Percentiles rank a stretch among this genome's conserved stretches.
phyloP scores from a whole-genome alignment of 2,888 invertebrate genomes.

The Prostheceraeus crozeri region DNA sequence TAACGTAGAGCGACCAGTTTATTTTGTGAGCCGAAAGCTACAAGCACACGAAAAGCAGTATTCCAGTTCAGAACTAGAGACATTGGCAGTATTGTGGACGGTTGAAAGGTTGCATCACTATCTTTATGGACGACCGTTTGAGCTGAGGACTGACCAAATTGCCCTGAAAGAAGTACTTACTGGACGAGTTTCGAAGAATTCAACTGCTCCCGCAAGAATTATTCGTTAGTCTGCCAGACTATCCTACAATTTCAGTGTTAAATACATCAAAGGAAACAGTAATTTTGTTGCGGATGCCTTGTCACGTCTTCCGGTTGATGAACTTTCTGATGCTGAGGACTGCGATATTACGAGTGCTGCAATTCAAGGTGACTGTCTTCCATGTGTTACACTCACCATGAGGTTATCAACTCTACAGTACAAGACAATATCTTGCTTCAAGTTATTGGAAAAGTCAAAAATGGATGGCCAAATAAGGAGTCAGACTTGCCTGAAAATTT shows the following conservation, averaged over 20 bases:
- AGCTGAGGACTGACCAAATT: no score
- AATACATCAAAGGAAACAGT: no score
- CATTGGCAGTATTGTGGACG: slow-evolving; percentile 15
- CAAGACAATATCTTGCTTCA: slow-evolving; percentile 19
- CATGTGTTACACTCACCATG: slow-evolving; percentile 19
- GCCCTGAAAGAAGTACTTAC: no score
- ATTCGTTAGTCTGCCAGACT: no score
- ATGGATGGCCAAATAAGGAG: no score
- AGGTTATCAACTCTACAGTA: slow-evolving; percentile 19
- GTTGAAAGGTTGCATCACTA: slow-evolving; percentile 19
- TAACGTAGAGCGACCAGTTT: slow-evolving; percentile 23
- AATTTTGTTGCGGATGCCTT: no score
- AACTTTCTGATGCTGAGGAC: no score
- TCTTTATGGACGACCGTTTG: slow-evolving; percentile 24
- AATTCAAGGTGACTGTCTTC: slow-evolving; percentile 19
- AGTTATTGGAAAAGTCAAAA: no score
- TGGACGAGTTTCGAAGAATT: no score
- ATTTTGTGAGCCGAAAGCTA: slow-evolving; percentile 15
- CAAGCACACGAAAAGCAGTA: slow-evolving; percentile 16
- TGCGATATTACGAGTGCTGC: slow-evolving; percentile 16
- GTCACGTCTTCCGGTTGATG: slow-evolving; percentile 24
- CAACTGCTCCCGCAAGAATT: no score
- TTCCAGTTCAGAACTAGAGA: slow-evolving; percentile 26
- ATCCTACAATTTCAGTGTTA: no score
- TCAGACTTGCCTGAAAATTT: no score